A percentile compares a stretch with the other conserved stretches of the same genome.
phyloP scores from a whole-genome alignment of 2,113 vertebrate species.

The Varanus komodoensis region DNA sequence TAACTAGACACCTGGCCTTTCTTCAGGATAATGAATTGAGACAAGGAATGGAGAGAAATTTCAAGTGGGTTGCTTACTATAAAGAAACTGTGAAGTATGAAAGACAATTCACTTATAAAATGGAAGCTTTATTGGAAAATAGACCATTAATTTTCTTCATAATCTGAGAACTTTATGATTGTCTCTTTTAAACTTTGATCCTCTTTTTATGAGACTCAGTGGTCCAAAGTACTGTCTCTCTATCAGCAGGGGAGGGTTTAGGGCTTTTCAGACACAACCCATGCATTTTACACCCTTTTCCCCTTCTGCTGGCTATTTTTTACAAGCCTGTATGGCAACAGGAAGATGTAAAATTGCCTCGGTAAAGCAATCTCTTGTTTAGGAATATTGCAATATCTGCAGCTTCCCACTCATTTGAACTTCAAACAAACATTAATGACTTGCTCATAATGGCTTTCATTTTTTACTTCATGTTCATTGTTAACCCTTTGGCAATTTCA shows the following conservation, averaged over 20 bases:
- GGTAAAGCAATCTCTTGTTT: constrained; percentile 13
- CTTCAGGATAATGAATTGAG: neutral
- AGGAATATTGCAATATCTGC: constrained; percentile 2
- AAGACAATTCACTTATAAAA: constrained; percentile 10
- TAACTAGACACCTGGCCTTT: neutral
- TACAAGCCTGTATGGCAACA: neutral
- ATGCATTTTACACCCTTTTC: neutral
- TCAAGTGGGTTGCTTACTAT: neutral
- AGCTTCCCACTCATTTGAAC: constrained; percentile 9
- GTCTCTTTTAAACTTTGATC: constrained; percentile 15
- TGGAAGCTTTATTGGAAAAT: constrained; percentile 2
- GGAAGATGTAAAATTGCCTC: neutral
- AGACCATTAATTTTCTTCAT: neutral
- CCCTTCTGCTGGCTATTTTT: neutral
- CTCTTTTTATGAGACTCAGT: constrained; percentile 7
- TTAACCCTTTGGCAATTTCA: neutral
- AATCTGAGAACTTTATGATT: neutral
- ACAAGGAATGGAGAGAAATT: neutral
- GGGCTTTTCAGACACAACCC: constrained; percentile 1
- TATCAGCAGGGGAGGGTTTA: constrained; percentile 18
- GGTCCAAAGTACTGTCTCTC: constrained; percentile 8
- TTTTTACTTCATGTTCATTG: neutral
- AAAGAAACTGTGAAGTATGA: neutral
- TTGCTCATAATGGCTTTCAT: neutral
- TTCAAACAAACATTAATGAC: neutral